Evolutionary conservation across 2,888 invertebrate species (phyloP).

Genomic region (Athrips mouffetella): DNA sequence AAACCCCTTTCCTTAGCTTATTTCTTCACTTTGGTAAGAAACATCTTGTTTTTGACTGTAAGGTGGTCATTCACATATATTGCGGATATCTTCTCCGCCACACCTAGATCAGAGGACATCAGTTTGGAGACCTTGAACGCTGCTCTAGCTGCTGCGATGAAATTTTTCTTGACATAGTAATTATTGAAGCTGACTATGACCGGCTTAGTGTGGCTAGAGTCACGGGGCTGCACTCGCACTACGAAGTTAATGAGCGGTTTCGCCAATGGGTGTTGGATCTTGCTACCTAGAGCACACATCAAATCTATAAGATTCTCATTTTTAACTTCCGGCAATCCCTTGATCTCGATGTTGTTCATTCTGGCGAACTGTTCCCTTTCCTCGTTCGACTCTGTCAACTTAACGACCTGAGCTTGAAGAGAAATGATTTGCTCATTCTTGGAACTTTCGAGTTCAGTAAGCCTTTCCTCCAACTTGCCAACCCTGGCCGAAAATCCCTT

Average conservation of each 20-base stretch:
- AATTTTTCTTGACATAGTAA: background rate
- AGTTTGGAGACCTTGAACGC: background rate
- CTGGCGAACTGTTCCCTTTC: background rate
- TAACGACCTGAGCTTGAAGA: background rate
- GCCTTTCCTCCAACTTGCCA: background rate
- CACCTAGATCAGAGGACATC: background rate
- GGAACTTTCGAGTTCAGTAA: background rate
- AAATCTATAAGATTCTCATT: constrained; percentile 3
- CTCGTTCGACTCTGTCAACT: background rate
- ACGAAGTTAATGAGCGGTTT: background rate
- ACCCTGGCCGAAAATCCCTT: background rate
- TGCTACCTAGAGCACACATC: background rate
- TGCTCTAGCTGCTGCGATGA: constrained; percentile 1
- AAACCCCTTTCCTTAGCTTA: background rate
- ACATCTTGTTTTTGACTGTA: background rate
- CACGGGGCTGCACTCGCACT: background rate
- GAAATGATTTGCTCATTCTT: background rate
- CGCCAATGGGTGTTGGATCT: background rate
- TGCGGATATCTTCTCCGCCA: background rate
- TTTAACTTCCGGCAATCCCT: background rate
- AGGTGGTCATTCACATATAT: constrained; percentile 1
- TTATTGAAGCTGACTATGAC: background rate
- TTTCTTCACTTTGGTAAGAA: background rate
- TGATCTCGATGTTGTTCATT: constrained; percentile 6
- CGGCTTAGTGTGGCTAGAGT: background rate